Conservation (phyloP, 2,113 vertebrate species). For the Corythoichthys intestinalis region DNA sequence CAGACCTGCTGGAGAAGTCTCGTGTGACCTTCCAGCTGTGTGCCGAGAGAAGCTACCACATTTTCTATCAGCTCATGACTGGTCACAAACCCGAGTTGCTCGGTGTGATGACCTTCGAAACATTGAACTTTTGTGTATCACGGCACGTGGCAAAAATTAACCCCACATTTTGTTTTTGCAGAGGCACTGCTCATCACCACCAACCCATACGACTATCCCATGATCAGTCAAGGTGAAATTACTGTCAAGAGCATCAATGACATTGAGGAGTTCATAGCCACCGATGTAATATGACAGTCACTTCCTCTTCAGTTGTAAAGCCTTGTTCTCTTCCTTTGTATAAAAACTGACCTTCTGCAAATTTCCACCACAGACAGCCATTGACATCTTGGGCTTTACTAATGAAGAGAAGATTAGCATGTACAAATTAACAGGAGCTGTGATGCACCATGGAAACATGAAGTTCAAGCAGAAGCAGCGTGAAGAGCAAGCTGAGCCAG, state of each 20-base stretch:
- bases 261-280: slow-evolving; percentile 60
- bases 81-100: slow-evolving; percentile 71
- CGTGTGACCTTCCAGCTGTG: slow-evolving; percentile 70
- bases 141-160: neutral
- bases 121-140: neutral
- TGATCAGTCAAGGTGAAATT: slow-evolving; percentile 68
- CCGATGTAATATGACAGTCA: slow-evolving; percentile 44
- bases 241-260: slow-evolving; percentile 66
- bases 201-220: slow-evolving; percentile 63
- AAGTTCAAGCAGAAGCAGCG: slow-evolving; percentile 88
- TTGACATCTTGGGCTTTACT: slow-evolving; percentile 77
- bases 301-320: neutral
- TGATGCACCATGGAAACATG: slow-evolving; percentile 85
- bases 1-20: slow-evolving; percentile 72
- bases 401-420: slow-evolving; percentile 78
- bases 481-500: slow-evolving; percentile 85
- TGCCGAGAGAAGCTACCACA: slow-evolving; percentile 77
- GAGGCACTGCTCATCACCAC: slow-evolving; percentile 64
- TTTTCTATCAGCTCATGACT: slow-evolving; percentile 73
- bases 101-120: slow-evolving; percentile 33
- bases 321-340: neutral
- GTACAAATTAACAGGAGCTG: slow-evolving; percentile 84
- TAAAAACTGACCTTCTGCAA: neutral
- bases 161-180: slow-evolving; percentile 42
- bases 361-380: slow-evolving; percentile 57